These are phyloP conservation scores for Mionectes olivaceus DNA, from an alignment of 2,797 vertebrate species.

Conservation along the genomic window DNA sequence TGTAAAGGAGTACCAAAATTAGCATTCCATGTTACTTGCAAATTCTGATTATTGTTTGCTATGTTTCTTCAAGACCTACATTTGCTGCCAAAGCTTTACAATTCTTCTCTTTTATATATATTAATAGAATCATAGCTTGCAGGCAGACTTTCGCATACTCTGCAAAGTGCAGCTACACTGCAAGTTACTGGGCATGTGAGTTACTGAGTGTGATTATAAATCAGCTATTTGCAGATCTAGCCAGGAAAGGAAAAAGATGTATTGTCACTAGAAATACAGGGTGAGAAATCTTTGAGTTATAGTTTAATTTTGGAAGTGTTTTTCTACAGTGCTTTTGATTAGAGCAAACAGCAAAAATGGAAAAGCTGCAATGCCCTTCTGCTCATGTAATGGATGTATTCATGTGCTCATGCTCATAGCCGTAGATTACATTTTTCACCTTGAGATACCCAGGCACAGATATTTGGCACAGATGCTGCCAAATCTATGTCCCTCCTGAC, in stretches of 20 bases:
- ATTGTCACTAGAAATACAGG: background rate
- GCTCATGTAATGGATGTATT: background rate
- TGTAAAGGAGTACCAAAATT: slow-evolving; percentile 12
- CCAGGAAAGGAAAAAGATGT: background rate
- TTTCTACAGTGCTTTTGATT: background rate
- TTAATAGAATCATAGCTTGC: background rate
- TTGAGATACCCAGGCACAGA: background rate
- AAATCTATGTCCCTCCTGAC: background rate
- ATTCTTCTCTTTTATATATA: background rate
- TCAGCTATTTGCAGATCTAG: background rate
- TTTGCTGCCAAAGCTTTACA: slow-evolving; percentile 21
- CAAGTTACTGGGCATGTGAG: background rate
- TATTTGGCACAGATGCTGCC: background rate
- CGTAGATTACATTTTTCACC: background rate
- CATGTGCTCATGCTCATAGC: background rate
- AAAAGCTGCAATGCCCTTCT: background rate
- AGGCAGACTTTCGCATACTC: background rate
- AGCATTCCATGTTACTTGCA: background rate
- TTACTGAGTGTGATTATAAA: background rate
- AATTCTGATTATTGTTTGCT: slow-evolving; percentile 36
- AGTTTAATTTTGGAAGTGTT: background rate
- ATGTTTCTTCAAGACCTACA: background rate
- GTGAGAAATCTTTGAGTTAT: background rate
- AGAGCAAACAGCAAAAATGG: background rate
- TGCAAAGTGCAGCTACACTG: background rate